Conservation (phyloP, 2,888 invertebrate species). For the Drosophila putrida region DNA sequence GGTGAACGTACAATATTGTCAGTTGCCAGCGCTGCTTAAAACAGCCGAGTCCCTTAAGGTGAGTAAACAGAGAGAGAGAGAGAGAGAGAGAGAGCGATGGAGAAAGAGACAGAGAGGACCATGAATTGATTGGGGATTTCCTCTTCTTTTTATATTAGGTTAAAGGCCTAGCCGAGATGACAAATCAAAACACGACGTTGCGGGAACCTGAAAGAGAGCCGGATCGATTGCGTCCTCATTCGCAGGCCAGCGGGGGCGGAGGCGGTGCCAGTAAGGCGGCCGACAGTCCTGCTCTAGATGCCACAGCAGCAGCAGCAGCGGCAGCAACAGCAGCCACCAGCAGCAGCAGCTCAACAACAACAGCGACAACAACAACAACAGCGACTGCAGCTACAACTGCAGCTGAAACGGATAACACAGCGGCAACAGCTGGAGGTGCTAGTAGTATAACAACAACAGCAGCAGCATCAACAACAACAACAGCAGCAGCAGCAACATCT, state of each 20-base stretch:
- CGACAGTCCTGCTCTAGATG: conserved; percentile 78
- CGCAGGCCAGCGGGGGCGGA: conserved; percentile 74
- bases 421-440: conserved; percentile 45
- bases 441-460: conserved; percentile 71
- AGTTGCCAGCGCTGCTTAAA: conserved; percentile 95
- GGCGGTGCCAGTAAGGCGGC: conserved; percentile 45
- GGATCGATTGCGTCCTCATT: conserved; percentile 85
- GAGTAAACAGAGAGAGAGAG: conserved; percentile 24
- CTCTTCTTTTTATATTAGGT: conserved; percentile 86
- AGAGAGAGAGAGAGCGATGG: background rate
- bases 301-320: conserved; percentile 62
- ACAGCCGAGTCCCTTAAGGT: conserved; percentile 97
- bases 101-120: background rate
- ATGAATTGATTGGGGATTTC: background rate
- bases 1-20: conserved; percentile 97
- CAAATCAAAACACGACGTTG: conserved; percentile 90
- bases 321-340: conserved; percentile 30
- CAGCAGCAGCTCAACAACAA: conserved; percentile 43
- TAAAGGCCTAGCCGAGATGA: conserved; percentile 97
- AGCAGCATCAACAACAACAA: conserved; percentile 55
- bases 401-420: conserved; percentile 41
- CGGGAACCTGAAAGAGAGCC: conserved; percentile 86
- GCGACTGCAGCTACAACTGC: conserved; percentile 47
- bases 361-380: conserved; percentile 52
- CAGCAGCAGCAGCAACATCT: conserved; percentile 48